A percentile compares a stretch with the other conserved stretches of the same genome.
These are phyloP conservation scores for Dione juno DNA, from an alignment of 2,888 invertebrate species.

Conservation along the genomic window DNA sequence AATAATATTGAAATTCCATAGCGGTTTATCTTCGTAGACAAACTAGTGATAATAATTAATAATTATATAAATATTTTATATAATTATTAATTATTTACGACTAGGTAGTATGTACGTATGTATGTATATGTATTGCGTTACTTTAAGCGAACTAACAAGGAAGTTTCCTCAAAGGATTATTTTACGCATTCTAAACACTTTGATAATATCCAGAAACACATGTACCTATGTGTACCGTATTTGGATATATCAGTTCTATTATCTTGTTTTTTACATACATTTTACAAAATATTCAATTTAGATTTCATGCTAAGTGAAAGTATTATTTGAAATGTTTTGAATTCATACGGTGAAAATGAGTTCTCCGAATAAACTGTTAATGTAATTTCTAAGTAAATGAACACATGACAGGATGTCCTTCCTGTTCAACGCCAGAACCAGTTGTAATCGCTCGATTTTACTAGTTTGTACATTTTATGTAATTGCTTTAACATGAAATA, in stretches of 20 bases:
- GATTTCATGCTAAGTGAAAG: neutral
- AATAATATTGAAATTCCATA: conserved; percentile 2
- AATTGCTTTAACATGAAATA: neutral
- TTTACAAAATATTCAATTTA: neutral
- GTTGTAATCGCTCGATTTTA: conserved; percentile 17
- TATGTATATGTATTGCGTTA: no score
- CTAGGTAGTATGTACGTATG: no score
- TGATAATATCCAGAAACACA: no score
- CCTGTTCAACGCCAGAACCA: conserved; percentile 24
- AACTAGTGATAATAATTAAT: neutral
- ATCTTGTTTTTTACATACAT: neutral
- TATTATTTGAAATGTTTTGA: conserved; percentile 13
- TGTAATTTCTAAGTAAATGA: conserved; percentile 20
- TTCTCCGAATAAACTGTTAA: conserved; percentile 15
- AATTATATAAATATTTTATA: neutral
- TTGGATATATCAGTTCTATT: neutral
- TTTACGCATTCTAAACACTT: no score
- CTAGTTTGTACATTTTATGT: conserved; percentile 9
- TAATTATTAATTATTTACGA: no score
- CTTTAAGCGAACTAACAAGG: neutral
- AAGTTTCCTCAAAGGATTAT: no score
- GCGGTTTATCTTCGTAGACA: neutral
- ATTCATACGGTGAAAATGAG: neutral
- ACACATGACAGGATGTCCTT: conserved; percentile 23
- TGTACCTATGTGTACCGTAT: neutral